Evolutionary conservation across 30 jellyfish, hydroid and myxozoan species (phyloP).

Genomic region (Calvadosia cruxmelitensis): DNA sequence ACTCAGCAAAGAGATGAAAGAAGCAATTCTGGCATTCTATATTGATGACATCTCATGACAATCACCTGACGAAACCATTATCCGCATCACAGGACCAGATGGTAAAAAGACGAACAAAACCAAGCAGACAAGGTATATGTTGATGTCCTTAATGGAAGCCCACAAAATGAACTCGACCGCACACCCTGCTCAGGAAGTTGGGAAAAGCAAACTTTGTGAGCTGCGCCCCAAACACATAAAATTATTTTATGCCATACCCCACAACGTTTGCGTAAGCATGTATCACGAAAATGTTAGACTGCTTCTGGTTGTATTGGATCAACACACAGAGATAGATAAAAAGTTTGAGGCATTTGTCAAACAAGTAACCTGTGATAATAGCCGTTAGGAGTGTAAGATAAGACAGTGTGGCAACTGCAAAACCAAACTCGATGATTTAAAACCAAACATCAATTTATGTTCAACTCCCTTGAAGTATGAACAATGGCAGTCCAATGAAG

Average conservation of each 20-base stretch:
- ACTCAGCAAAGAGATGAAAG: too few relatives aligned
- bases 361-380: not conserved
- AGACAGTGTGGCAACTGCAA: too few relatives aligned
- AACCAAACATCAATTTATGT: too few relatives aligned
- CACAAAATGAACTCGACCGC: constrained; percentile 16
- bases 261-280: constrained; percentile 13
- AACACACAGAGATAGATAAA: not conserved
- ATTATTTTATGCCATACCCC: constrained; percentile 11
- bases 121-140: constrained; percentile 19
- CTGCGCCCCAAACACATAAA: constrained; percentile 17
- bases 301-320: constrained; percentile 4
- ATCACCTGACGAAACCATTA: constrained; percentile 17
- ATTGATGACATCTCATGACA: constrained; percentile 24
- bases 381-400: too few relatives aligned
- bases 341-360: not conserved
- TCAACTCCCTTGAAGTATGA: too few relatives aligned
- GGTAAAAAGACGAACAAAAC: constrained; percentile 19
- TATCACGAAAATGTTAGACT: constrained; percentile 4
- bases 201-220: constrained; percentile 16
- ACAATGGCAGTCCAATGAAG: constrained; percentile 18
- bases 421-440: too few relatives aligned
- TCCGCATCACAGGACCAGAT: constrained; percentile 8
- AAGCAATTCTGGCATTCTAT: too few relatives aligned
- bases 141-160: constrained; percentile 27
- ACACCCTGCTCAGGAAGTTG: constrained; percentile 3